phyloP scores from a whole-genome alignment of 1,140 invertebrate genomes.

The Eupeodes corollae region DNA sequence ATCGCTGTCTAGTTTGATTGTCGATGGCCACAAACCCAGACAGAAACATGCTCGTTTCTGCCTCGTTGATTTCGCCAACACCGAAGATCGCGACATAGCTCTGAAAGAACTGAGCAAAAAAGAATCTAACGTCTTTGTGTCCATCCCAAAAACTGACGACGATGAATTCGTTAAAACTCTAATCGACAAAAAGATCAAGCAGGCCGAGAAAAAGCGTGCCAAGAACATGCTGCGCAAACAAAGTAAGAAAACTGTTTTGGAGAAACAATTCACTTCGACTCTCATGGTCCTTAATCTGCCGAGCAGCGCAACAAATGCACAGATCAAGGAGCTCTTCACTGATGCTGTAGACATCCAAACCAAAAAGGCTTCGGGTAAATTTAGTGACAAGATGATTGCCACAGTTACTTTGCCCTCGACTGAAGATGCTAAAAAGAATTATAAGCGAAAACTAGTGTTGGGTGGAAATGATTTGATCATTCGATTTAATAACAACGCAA shows the following conservation, averaged over 20 bases:
- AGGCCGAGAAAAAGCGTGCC: constrained; percentile 21
- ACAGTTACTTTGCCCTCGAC: constrained; percentile 27
- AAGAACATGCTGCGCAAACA: constrained; percentile 22
- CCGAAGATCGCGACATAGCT: constrained; percentile 20
- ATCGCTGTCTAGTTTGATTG: constrained; percentile 17
- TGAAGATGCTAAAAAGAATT: constrained; percentile 19
- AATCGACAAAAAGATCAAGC: constrained; percentile 21
- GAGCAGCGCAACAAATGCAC: constrained; percentile 16
- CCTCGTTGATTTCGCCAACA: constrained; percentile 20
- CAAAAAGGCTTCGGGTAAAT: constrained; percentile 21
- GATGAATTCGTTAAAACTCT: constrained; percentile 25
- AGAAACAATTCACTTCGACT: constrained; percentile 19
- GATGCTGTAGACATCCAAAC: constrained; percentile 30
- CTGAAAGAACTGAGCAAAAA: constrained; percentile 15
- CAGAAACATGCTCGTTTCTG: constrained; percentile 32
- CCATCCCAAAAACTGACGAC: constrained; percentile 25
- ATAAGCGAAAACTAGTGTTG: constrained; percentile 19
- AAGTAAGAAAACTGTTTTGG: constrained; percentile 6
- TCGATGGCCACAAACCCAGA: constrained; percentile 20
- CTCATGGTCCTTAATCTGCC: constrained; percentile 28
- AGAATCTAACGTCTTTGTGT: constrained; percentile 19
- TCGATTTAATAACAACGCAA: constrained; percentile 27
- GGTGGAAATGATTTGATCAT: constrained; percentile 17
- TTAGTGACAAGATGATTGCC: constrained; percentile 18
- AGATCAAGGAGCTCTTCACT: constrained; percentile 24